A percentile compares a stretch with the other conserved stretches of the same genome.
phyloP scores from a whole-genome alignment of 92 coral and sea anemone species.

The Scolanthus callimorphus region DNA sequence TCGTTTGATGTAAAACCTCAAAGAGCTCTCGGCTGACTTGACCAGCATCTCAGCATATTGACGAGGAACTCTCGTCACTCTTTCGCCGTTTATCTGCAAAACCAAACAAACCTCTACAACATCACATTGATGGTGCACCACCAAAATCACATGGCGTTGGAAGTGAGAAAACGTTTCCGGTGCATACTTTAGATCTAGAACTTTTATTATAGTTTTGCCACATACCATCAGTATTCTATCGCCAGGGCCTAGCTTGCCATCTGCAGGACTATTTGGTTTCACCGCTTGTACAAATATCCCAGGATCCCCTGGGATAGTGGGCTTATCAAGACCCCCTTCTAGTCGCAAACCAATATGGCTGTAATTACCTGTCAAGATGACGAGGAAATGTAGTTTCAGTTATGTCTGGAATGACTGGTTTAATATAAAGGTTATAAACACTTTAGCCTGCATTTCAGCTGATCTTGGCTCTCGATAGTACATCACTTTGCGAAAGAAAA shows the following conservation, averaged over 20 bases:
- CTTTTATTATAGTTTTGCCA: no score
- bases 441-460: no score
- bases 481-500: no score
- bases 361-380: constrained; percentile 1
- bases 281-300: constrained; percentile 39
- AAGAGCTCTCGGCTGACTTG: constrained; percentile 23
- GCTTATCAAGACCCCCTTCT: constrained; percentile 12
- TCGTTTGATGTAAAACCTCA: constrained; percentile 36
- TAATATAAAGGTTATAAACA: no score
- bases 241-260: constrained; percentile 42
- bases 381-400: no score
- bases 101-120: no score
- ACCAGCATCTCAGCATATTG: constrained; percentile 29
- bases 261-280: constrained; percentile 24
- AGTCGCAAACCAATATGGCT: constrained; percentile 28
- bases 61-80: constrained; percentile 22
- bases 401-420: no score
- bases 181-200: no score
- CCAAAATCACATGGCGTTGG: no score
- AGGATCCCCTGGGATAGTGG: constrained; percentile 8
- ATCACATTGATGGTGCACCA: no score
- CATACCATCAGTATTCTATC: constrained; percentile 43
- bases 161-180: no score
- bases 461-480: no score
- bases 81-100: constrained; percentile 29